Evolutionary conservation across 2,113 vertebrate genomes (phyloP).

Genomic region (Synchiropus splendidus): DNA sequence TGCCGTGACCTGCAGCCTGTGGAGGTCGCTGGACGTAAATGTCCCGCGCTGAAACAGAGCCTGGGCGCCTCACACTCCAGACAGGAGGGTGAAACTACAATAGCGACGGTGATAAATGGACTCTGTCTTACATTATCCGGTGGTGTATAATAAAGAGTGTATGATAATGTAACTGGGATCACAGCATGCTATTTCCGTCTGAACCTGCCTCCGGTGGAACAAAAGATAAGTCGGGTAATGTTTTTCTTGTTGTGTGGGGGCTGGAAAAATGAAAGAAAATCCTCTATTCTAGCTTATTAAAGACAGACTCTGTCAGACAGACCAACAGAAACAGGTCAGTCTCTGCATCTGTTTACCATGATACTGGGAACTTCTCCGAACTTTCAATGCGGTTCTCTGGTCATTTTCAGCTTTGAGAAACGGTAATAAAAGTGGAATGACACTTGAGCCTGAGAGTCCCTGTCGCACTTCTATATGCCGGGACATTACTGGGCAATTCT

Average conservation of each 20-base stretch:
- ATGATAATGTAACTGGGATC: conserved; percentile 12
- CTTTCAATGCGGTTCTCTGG: conserved; percentile 29
- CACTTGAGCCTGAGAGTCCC: conserved; percentile 32
- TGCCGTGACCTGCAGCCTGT: conserved; percentile 55
- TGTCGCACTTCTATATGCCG: conserved; percentile 56
- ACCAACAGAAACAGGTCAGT: conserved; percentile 53
- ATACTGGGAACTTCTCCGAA: conserved; percentile 37
- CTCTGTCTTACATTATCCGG: conserved; percentile 15
- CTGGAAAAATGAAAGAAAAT: too few relatives aligned
- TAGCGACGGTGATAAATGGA: conserved; percentile 15
- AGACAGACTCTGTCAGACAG: conserved; percentile 42
- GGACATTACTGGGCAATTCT: conserved; percentile 50
- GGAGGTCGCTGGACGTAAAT: conserved; percentile 34
- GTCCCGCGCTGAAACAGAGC: conserved; percentile 33
- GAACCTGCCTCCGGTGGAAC: conserved; percentile 21
- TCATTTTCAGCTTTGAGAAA: conserved; percentile 20
- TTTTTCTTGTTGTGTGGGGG: too few relatives aligned
- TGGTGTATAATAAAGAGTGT: too few relatives aligned
- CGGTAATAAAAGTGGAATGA: conserved; percentile 45
- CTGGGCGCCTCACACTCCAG: conserved; percentile 5
- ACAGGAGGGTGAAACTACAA: conserved; percentile 8
- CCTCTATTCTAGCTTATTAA: too few relatives aligned
- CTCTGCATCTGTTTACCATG: conserved; percentile 60
- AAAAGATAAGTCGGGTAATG: conserved; percentile 26
- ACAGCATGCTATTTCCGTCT: conserved; percentile 23